A percentile compares a stretch with the other conserved stretches of the same genome.
Evolutionary conservation across 2,113 vertebrate genomes (phyloP).

Genomic region (Bagarius yarrelli): DNA sequence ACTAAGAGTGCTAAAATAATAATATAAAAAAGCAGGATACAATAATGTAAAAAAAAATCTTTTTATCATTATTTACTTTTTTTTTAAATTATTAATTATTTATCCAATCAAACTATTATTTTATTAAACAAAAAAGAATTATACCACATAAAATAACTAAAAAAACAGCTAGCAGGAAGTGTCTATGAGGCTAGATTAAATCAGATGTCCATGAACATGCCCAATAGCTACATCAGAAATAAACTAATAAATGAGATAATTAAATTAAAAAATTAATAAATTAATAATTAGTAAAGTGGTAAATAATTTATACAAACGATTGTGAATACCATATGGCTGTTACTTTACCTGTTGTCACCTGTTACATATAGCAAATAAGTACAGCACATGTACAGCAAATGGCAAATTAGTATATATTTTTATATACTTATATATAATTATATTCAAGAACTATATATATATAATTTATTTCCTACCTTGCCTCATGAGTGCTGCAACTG

Average conservation of each 20-base stretch:
- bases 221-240: background rate
- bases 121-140: too few species aligned
- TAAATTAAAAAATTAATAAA: background rate
- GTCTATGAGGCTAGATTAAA: constrained; percentile 8
- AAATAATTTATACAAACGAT: background rate
- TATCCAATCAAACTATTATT: too few species aligned
- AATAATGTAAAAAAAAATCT: too few species aligned
- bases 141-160: too few species aligned
- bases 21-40: too few species aligned
- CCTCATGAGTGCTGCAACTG: constrained; percentile 97
- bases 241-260: background rate
- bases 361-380: too few species aligned
- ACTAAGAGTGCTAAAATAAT: too few species aligned
- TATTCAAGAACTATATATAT: background rate
- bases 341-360: background rate
- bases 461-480: constrained; percentile 79
- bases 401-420: background rate
- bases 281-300: too few species aligned
- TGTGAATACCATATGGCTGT: background rate
- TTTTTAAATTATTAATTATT: too few species aligned
- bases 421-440: too few species aligned
- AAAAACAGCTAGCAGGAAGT: constrained; percentile 6
- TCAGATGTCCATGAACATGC: background rate
- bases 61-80: too few species aligned
- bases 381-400: background rate